Base-by-base conservation (phyloP, 2,888 invertebrate genomes). In the Lysandra bellargus region DNA sequence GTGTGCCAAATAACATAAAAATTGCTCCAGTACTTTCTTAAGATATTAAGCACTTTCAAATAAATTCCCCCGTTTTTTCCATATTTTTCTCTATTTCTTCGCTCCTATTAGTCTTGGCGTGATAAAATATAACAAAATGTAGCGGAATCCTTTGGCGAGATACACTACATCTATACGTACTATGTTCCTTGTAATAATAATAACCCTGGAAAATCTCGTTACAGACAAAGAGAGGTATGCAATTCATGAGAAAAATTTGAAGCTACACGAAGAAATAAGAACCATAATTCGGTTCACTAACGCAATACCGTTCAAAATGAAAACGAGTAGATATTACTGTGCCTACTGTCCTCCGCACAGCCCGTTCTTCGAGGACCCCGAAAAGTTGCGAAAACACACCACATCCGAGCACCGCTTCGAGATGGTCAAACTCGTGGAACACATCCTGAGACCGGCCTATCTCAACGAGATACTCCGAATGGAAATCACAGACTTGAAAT, bases 401-500 rank as follows among this genome's bases (percentile, higher is more conserved):
- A 81, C 84, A 1, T 83, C 83, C 0, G 33, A 80, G 2, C 93
- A 93, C 73, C 78, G 82, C 0, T 81, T 81, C 0, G 87, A 87
- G 0, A 80, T 86, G 3, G 83, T 82, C 0, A 80, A 82, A 0
- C 82, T 82, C 3, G 83, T 92, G 0, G 89, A 91, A n/a, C 81
- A 83, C 0, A 83, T 86, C 0, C 84, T 93, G 83, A 82, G 87
- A n/a, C 92, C 92, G 0, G 81, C 84, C 0, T 88, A 86, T 84
- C 57, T 84, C 30, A 89, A 93, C 78, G 91, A 92, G 80, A 85
- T 89, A 0, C 57, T 92, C 0, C 90, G 90, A 81, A 53, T 93
- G 0, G 93, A 93, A 12, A 86, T 91, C 0, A 80, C 87, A 0
- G 83, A 87, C 37, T 81, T 91, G 0, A 80, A 84, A 0, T 93